Base-by-base conservation (phyloP, 1,140 invertebrate genomes). In the Triops longicaudatus region DNA sequence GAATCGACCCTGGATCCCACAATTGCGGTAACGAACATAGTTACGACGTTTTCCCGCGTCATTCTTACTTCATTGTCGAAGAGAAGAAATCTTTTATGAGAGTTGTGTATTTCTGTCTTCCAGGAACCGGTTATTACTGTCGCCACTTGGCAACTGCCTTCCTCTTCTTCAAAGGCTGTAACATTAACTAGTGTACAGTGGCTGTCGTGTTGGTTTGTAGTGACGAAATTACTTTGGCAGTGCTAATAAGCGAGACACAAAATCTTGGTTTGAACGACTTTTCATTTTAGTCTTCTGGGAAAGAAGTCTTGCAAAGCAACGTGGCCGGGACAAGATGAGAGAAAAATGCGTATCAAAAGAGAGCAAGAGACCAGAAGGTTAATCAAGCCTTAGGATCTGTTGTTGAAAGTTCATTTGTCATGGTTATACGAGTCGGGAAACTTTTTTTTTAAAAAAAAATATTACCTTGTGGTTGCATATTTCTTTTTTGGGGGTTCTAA, bases 321-420 rank as follows among this genome's bases (percentile, higher is more conserved):
- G 2, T 37, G 2, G 2, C 31, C 31, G 31, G 31, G 31, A 37
- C 50, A 63, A 63, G 50, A 22, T n/a, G 50, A 63, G 14, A 63
- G 50, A 22, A 9, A 22, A 63, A 63, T 37, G 31, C 31, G 31
- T 37, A 37, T 37, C 31, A 37, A 37, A 37, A 37, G 31, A 63
- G 22, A 63, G 22, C 50, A 63, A 22, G 17, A 22, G 50, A 63
- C 50, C 50, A 63, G 50, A 63, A 63, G 50, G 50, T 63, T 63
- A 63, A 63, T 63, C 50, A 63, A 22, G n/a, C 50, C 50, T 63
- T 9, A 63, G 22, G 50, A 22, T 63, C 50, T 63, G 50, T 63
- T 63, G 50, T 63, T 63, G 50, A 63, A 63, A 63, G 50, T 14
- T 63, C 50, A 63, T 63, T 63, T 63, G 50, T 63, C 50, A 63